Evolutionary conservation across 2,888 invertebrate species (phyloP).

Genomic region (Anodontia alba): DNA sequence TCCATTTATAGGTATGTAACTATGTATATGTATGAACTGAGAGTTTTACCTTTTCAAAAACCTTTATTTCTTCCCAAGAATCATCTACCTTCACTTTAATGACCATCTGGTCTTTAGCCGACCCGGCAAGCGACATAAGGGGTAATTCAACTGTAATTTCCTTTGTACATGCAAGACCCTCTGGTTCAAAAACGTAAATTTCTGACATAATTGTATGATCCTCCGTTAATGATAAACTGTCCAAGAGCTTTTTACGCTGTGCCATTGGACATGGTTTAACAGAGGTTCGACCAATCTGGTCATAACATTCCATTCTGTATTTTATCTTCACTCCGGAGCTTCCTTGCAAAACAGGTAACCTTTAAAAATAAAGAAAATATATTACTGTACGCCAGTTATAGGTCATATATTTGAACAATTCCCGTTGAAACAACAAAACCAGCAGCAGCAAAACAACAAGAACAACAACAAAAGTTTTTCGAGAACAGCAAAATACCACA

Average conservation of each 20-base stretch:
- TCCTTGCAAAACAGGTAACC: conserved; percentile 46
- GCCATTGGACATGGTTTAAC: conserved; percentile 49
- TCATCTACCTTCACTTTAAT: conserved; percentile 56
- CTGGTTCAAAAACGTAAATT: conserved; percentile 46
- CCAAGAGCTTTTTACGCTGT: conserved; percentile 35
- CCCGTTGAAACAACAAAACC: no score
- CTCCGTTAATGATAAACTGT: conserved; percentile 41
- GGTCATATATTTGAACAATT: no score
- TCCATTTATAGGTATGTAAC: no score
- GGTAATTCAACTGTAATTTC: conserved; percentile 52
- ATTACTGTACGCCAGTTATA: no score
- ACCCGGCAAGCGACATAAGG: conserved; percentile 1
- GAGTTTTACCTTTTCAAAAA: conserved; percentile 51
- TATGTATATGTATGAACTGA: no score
- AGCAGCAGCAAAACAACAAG: no score
- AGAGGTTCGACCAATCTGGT: conserved; percentile 36
- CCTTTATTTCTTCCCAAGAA: conserved; percentile 52
- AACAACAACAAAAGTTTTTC: no score
- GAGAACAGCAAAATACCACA: no score
- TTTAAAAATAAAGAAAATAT: conserved; percentile 1
- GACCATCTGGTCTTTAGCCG: conserved; percentile 24
- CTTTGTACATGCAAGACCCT: conserved; percentile 25
- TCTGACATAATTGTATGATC: conserved; percentile 45
- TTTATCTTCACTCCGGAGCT: conserved; percentile 40
- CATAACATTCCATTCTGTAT: conserved; percentile 47